Base-by-base conservation (phyloP, 2,797 vertebrate genomes). In the Cynodonichthys magdalenae region DNA sequence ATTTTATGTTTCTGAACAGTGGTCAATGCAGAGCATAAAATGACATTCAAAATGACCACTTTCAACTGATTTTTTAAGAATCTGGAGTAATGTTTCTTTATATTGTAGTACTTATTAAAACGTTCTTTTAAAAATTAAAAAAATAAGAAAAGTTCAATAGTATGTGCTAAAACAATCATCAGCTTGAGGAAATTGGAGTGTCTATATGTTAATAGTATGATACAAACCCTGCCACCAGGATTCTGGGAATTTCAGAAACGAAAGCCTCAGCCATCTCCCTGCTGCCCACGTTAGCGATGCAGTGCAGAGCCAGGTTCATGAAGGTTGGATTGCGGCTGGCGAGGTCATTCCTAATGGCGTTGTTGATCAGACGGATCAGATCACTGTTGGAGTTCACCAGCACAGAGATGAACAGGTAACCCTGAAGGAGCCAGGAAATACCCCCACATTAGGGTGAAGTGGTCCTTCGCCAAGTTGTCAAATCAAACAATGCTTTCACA, bases 191-290 rank as follows among this genome's bases (percentile, higher is more conserved):
- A 39, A 39, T 14, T 14, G 2, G 14, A 27, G 10, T 27, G 36
- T 44, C 7, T 24, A 7, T 17, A 28, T 28, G 44, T 29, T 3
- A 8, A 55, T 15, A 12, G 28, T 3, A 0, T 1, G 63, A 50
- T 63, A 86, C 94, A 80, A 70, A 97, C 96, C 95, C 95, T 0
- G 96, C 95, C 78, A 97, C 95, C 73, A 97, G 83, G 81, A 97
- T 95, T 34, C 93, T 91, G 18, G 95, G 95, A 44, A 97, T 95
- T 51, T 96, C 95, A 0, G 93, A 93, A 0, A 94, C 95, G 0
- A 97, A 96, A 11, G 95, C 95, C 83, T 97, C 95, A 0, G 95
- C 95, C 95, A 96, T 96, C 87, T 96, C 95, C 9, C 95, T 92
- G 91, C 95, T 96, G 84, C 96, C 96, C 79, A 97, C 96, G 0